Evolutionary conservation across 1,140 invertebrate species (phyloP), one percentile per base, ranked within the genome.

Genomic region (Latrodectus geometricus): DNA sequence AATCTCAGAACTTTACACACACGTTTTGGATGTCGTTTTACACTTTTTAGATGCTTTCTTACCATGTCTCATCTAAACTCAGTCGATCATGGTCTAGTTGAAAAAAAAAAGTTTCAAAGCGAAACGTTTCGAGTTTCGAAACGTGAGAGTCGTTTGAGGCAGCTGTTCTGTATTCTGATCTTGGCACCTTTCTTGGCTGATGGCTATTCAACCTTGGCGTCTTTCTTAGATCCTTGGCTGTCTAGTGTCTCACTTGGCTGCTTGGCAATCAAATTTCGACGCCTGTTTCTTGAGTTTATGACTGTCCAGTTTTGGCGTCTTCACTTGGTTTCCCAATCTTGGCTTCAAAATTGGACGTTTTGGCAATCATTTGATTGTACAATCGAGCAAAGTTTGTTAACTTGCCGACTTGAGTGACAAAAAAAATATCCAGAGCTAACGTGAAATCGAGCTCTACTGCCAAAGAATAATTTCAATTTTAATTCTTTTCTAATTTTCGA

Each of bases 1-100:
- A 52, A 9, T 69, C 68, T 69, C 21, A 74, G 54, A 74, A 83
- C 54, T 83, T 74, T 74, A 83, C 80, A 77, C 75, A 74, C 75
- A 74, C 49, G 54, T 83, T 83, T 83, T 83, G 80, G 80, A 83
- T 74, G 80, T 83, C 80, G 17, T 83, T 83, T 83, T 74, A 83
- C 80, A 83, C 80, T 83, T 83, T 83, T 83, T 83, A 74, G 80
- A 83, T 74, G 69, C 69, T 74, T 61, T 61, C 73, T 70, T 83
- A 83, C 56, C 35, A 65, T 74, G 15, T 70, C 70, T 17, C 56
- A 79, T 68, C 14, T n/a, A n/a, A 69, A 14, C 68, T 69, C 14
- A 69, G 20, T n/a, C 17, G 11, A 23, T 69, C 4, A 20, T 69
- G 14, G 20, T n/a, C 9, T 11, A 61, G 54, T 17, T 35, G 35